Evolutionary conservation across 2,888 invertebrate species (phyloP).

Genomic region (Papilio demoleus): DNA sequence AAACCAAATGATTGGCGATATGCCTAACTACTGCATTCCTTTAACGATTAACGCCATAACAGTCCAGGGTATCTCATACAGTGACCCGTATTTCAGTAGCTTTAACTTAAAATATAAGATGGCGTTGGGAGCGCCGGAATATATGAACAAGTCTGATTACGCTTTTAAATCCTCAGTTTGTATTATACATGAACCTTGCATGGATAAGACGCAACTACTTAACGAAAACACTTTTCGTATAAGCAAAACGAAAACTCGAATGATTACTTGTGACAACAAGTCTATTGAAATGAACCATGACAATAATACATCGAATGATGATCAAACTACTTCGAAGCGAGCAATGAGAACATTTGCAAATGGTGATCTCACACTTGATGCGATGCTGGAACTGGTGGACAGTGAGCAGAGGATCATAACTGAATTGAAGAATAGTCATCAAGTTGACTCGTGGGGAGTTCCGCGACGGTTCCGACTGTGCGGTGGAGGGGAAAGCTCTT

Average conservation of each 20-base stretch:
- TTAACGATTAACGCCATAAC: conserved; percentile 84
- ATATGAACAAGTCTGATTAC: conserved; percentile 85
- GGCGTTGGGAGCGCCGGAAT: conserved; percentile 81
- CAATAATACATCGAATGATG: conserved; percentile 73
- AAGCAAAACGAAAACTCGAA: conserved; percentile 76
- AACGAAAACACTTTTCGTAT: conserved; percentile 75
- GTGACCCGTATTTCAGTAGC: conserved; percentile 84
- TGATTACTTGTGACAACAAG: conserved; percentile 68
- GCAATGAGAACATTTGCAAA: conserved; percentile 70
- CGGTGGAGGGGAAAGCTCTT: conserved; percentile 92
- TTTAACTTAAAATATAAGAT: conserved; percentile 84
- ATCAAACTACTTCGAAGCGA: conserved; percentile 56
- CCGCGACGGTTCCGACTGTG: conserved; percentile 85
- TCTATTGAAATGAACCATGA: conserved; percentile 74
- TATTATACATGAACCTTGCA: conserved; percentile 82
- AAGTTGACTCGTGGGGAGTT: conserved; percentile 83
- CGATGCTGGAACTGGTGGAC: conserved; percentile 72
- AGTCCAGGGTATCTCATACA: conserved; percentile 85
- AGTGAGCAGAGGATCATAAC: conserved; percentile 64
- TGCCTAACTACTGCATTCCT: conserved; percentile 84
- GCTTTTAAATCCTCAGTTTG: conserved; percentile 84
- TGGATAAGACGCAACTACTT: conserved; percentile 70
- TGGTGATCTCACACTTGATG: conserved; percentile 79
- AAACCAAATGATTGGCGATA: conserved; percentile 84
- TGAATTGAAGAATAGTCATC: conserved; percentile 56